Conservation (phyloP, 37 sponge, comb jelly and placozoan genomes). For the Mnemiopsis leidyi region DNA sequence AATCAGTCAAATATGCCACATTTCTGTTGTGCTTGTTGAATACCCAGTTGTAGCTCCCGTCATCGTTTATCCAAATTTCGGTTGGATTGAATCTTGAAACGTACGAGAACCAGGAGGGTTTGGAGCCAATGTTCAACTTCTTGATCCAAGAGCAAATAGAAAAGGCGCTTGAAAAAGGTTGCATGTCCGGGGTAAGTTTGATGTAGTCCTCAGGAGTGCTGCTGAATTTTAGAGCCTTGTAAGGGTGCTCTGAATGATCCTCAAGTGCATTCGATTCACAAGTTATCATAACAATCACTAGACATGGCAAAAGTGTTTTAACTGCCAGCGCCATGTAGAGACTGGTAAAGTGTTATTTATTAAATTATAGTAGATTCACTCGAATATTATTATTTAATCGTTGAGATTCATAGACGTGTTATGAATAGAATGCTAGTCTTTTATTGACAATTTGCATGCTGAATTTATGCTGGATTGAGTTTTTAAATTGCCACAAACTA, state of each 20-base stretch:
- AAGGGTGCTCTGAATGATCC: no score
- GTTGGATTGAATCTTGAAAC: background rate
- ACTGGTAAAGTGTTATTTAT: no score
- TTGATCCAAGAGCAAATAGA: background rate
- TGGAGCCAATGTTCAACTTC: background rate
- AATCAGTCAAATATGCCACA: background rate
- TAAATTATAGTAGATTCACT: no score
- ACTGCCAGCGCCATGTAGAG: no score
- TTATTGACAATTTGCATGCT: no score
- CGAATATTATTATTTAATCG: no score
- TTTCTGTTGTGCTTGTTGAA: background rate
- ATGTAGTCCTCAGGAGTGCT: background rate
- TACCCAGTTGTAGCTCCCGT: background rate
- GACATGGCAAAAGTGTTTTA: background rate
- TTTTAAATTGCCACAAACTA: no score
- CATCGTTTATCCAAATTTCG: background rate
- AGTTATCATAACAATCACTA: background rate
- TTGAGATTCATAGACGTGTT: no score
- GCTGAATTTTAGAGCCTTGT: background rate
- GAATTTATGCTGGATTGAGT: no score
- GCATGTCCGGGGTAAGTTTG: background rate
- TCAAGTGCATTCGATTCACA: background rate
- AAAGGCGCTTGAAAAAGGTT: background rate
- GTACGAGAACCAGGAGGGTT: background rate
- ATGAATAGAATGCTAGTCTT: no score